Conservation (phyloP, 2,113 vertebrate genomes). For the Limnothrissa miodon region DNA sequence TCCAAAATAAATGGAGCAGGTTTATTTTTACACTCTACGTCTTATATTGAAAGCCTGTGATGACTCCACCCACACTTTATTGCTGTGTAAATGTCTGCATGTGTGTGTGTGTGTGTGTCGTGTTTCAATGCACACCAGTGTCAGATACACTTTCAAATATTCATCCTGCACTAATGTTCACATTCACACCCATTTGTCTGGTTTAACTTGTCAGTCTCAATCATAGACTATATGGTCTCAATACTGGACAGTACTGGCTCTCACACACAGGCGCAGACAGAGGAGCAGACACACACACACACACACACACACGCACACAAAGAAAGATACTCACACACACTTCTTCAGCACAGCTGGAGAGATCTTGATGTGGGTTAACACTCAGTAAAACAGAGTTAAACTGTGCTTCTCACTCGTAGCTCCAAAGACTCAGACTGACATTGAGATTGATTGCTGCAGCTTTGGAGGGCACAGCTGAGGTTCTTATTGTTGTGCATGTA, state of each 20-base stretch:
- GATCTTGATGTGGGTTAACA: background rate
- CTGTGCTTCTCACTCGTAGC: background rate
- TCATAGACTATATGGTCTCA: too few species aligned
- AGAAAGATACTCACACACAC: background rate
- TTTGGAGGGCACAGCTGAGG: background rate
- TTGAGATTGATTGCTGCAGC: background rate
- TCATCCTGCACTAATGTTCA: background rate
- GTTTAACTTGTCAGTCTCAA: background rate
- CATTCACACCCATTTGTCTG: background rate
- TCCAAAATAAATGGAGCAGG: slow-evolving; percentile 12
- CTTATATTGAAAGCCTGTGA: slow-evolving; percentile 20
- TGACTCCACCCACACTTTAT: slow-evolving; percentile 31
- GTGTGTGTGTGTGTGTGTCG: slow-evolving; percentile 19
- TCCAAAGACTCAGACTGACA: background rate
- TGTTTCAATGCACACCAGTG: background rate
- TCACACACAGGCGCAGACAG: background rate
- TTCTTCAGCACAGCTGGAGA: background rate
- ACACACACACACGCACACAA: background rate
- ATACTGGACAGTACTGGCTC: too few species aligned
- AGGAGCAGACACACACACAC: background rate
- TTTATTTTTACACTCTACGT: slow-evolving; percentile 27
- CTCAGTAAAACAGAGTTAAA: background rate
- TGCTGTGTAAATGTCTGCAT: slow-evolving; percentile 21
- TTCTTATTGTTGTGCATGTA: background rate
- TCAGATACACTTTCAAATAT: background rate